phyloP scores from a whole-genome alignment of 2,113 vertebrate species.

The Psittacara wagleri region DNA sequence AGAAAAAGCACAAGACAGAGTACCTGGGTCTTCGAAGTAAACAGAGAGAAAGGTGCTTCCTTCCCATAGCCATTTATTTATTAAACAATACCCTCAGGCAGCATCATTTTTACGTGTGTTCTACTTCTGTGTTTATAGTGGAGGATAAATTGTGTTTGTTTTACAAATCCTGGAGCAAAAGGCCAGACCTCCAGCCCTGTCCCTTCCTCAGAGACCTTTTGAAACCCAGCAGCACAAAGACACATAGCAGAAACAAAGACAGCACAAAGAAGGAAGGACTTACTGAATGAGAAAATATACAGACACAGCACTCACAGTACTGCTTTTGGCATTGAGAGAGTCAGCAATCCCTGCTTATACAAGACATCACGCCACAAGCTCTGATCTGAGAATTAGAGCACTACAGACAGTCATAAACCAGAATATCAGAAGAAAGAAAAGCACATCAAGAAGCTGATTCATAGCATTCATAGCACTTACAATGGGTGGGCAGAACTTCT shows the following conservation, averaged over 20 bases:
- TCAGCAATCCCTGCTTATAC: neutral
- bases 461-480: neutral
- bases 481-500: neutral
- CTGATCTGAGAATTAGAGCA: neutral
- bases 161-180: neutral
- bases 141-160: neutral
- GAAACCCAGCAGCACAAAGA: neutral
- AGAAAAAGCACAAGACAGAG: neutral
- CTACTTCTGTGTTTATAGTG: neutral
- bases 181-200: neutral
- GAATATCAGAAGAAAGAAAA: neutral
- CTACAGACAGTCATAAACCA: neutral
- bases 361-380: neutral
- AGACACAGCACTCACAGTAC: neutral
- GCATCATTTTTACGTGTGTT: neutral
- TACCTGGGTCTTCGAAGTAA: neutral
- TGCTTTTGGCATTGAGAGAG: neutral
- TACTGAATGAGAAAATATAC: neutral
- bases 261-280: neutral
- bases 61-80: neutral
- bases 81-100: neutral
- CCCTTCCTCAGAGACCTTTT: neutral
- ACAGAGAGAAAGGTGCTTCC: neutral
- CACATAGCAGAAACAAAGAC: neutral
- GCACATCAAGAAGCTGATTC: neutral